Evolutionary conservation across 2,797 vertebrate genomes (phyloP).

Genomic region (Neopelma chrysocephalum): DNA sequence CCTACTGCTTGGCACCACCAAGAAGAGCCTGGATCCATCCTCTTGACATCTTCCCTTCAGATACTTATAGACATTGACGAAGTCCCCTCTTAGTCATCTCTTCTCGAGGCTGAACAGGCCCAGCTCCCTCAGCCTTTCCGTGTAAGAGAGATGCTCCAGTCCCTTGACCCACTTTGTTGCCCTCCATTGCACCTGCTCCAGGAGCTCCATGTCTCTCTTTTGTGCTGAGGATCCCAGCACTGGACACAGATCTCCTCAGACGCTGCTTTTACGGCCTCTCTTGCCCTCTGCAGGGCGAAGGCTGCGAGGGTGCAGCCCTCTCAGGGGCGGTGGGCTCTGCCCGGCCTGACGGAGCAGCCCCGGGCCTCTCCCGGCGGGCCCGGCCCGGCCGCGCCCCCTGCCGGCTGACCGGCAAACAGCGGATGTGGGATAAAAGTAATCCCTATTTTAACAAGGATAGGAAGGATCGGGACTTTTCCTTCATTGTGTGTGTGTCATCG

Average conservation of each 20-base stretch:
- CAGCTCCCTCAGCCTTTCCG: neutral
- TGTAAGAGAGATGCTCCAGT: too few relatives aligned
- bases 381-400: neutral
- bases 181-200: neutral
- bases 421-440: accelerated
- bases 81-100: too few relatives aligned
- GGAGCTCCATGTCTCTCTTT: neutral
- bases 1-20: neutral
- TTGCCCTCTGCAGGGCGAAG: neutral
- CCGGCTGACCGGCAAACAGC: neutral
- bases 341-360: too few relatives aligned
- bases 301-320: neutral
- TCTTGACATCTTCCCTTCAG: neutral
- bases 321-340: neutral
- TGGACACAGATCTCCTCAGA: neutral
- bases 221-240: neutral
- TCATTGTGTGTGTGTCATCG: too few relatives aligned
- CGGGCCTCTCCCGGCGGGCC: too few relatives aligned
- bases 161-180: too few relatives aligned
- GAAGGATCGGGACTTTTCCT: accelerated
- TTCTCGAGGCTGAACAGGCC: neutral
- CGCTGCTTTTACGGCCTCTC: accelerated
- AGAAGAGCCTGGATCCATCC: neutral
- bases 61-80: neutral
- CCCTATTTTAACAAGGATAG: accelerated